phyloP scores from a whole-genome alignment of 2,888 invertebrate genomes.

The Lycia hirtaria region DNA sequence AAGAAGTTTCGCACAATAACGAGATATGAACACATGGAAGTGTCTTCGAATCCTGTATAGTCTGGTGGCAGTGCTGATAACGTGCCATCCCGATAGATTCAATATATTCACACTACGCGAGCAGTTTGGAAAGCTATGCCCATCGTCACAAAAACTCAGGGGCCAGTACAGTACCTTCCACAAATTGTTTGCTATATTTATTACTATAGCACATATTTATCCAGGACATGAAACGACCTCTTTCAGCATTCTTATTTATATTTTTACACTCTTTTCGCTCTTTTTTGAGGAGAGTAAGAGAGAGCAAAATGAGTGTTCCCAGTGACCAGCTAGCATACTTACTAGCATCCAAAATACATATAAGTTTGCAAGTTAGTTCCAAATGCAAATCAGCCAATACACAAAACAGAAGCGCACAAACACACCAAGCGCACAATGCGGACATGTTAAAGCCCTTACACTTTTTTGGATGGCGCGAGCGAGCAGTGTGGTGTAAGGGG shows the following conservation, averaged over 20 bases:
- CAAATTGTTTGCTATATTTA: too few relatives aligned
- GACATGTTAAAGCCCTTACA: conserved; percentile 86
- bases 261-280: not conserved
- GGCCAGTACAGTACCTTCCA: too few relatives aligned
- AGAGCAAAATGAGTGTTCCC: not conserved
- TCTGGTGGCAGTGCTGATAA: too few relatives aligned
- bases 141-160: too few relatives aligned
- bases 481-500: conserved; percentile 88
- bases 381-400: conserved; percentile 14
- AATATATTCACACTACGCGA: too few relatives aligned
- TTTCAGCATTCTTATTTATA: not conserved
- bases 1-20: too few relatives aligned
- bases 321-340: not conserved
- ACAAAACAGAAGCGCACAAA: conserved; percentile 45
- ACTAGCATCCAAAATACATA: not conserved
- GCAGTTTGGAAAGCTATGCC: too few relatives aligned
- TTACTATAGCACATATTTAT: not conserved
- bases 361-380: not conserved
- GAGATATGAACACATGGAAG: too few relatives aligned
- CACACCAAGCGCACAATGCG: conserved; percentile 53
- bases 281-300: not conserved
- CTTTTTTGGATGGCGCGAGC: conserved; percentile 89
- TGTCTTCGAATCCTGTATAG: too few relatives aligned
- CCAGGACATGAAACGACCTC: not conserved
- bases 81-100: too few relatives aligned